Conservation (phyloP, 1,140 invertebrate genomes). For the Pogonomyrmex californicus region DNA sequence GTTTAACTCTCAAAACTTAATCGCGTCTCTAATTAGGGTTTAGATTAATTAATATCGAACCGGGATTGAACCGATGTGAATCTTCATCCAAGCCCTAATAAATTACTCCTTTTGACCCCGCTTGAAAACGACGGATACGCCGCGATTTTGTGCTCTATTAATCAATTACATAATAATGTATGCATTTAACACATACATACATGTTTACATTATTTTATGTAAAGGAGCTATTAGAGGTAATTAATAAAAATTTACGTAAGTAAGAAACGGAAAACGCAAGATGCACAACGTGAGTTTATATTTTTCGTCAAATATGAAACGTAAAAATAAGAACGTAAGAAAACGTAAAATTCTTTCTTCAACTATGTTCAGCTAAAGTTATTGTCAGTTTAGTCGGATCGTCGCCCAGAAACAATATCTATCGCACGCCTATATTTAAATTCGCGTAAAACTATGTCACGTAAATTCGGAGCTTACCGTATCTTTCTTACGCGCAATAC, state of each 20-base stretch:
- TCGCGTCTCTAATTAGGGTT: not conserved
- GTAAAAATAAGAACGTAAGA: not conserved
- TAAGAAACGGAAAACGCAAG: not conserved
- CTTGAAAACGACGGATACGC: not conserved
- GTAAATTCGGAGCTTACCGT: slow-evolving; percentile 34
- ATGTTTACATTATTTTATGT: not conserved
- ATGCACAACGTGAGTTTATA: not conserved
- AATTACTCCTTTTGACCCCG: not conserved
- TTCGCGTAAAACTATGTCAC: slow-evolving; percentile 42
- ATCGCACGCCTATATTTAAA: slow-evolving; percentile 39
- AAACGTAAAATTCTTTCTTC: not conserved
- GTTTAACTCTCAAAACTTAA: not conserved
- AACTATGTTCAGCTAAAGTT: slow-evolving; percentile 12
- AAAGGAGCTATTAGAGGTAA: not conserved
- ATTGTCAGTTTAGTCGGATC: slow-evolving; percentile 18
- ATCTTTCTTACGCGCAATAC: slow-evolving; percentile 29
- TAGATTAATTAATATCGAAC: not conserved
- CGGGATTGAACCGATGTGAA: not conserved
- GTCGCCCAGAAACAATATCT: slow-evolving; percentile 27
- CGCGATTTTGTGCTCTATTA: not conserved
- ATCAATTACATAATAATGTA: not conserved
- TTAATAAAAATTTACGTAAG: not conserved
- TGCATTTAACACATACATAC: not conserved
- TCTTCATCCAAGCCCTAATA: not conserved
- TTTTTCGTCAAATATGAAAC: not conserved